phyloP scores from a whole-genome alignment of 2,797 vertebrate genomes.

The Gymnoscopelus microlampas region DNA sequence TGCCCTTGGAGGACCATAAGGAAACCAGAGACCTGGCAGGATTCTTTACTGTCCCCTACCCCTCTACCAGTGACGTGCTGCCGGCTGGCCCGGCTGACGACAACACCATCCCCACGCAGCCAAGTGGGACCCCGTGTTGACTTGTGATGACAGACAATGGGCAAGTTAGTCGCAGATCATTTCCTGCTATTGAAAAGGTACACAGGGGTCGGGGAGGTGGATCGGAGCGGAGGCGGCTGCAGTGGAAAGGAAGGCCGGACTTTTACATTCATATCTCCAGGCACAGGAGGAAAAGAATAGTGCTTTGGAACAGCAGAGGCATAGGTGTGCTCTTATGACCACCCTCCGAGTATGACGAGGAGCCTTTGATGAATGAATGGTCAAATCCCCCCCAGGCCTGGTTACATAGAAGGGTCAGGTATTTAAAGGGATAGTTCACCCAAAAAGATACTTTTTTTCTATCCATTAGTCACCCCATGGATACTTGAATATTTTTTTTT shows the following conservation, averaged over 20 bases:
- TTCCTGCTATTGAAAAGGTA: conserved; percentile 85
- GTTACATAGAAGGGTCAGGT: conserved; percentile 20
- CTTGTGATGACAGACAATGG: conserved; percentile 74
- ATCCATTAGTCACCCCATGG: no score
- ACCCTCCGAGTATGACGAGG: conserved; percentile 30
- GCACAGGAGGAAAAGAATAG: conserved; percentile 42
- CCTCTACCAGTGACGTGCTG: conserved; percentile 37
- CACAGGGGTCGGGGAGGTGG: conserved; percentile 35
- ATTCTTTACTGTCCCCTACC: conserved; percentile 41
- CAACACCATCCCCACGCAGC: conserved; percentile 75
- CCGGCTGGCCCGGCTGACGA: conserved; percentile 63
- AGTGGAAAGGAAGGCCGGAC: conserved; percentile 31
- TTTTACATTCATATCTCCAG: not conserved
- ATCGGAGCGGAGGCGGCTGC: not conserved
- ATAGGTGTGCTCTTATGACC: conserved; percentile 49
- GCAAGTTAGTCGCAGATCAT: conserved; percentile 65
- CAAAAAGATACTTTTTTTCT: no score
- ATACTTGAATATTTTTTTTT: no score
- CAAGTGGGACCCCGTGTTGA: conserved; percentile 72
- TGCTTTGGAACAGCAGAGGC: conserved; percentile 54
- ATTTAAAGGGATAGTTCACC: not conserved
- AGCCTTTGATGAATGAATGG: conserved; percentile 40
- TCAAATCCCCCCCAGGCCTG: conserved; percentile 15
- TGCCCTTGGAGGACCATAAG: conserved; percentile 72
- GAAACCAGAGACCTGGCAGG: conserved; percentile 62